These are phyloP conservation scores for Caenorhabditis wallacei DNA, from an alignment of 2,888 invertebrate genomes.

Conservation along the genomic window DNA sequence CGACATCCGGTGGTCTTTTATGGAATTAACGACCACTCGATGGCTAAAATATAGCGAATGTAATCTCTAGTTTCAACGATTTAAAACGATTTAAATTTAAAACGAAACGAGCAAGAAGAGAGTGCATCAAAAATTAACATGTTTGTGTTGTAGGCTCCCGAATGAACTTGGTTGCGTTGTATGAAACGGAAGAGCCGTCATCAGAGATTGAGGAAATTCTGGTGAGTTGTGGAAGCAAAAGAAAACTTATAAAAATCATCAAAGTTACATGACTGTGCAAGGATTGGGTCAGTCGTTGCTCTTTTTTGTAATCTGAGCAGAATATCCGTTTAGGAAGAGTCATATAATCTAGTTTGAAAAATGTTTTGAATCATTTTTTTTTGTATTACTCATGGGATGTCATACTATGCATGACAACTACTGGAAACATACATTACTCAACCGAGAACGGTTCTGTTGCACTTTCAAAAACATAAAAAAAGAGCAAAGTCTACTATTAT, in stretches of 20 bases:
- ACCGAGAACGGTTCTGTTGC: neutral
- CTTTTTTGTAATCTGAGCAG: neutral
- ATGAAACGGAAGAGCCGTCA: conserved; percentile 52
- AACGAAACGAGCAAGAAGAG: conserved; percentile 10
- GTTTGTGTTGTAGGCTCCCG: conserved; percentile 40
- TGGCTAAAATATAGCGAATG: conserved; percentile 31
- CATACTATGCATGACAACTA: too few relatives aligned
- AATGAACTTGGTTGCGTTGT: conserved; percentile 36
- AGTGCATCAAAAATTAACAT: conserved; percentile 34
- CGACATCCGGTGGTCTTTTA: conserved; percentile 55
- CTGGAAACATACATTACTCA: too few relatives aligned
- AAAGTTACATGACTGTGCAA: neutral
- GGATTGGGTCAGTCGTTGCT: conserved; percentile 6
- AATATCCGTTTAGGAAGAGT: neutral
- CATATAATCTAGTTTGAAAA: neutral
- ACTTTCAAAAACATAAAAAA: neutral
- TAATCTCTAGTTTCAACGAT: conserved; percentile 17
- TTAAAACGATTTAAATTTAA: conserved; percentile 10
- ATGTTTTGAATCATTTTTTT: too few relatives aligned
- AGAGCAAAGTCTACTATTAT: neutral
- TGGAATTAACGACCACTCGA: conserved; percentile 25
- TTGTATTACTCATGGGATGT: too few relatives aligned
- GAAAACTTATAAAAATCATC: neutral
- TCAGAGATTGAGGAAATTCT: conserved; percentile 60
- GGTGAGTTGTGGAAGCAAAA: conserved; percentile 8